A percentile compares a stretch with the other conserved stretches of the same genome.
Evolutionary conservation across 2,888 invertebrate species (phyloP).

Genomic region (Beris morrisii): DNA sequence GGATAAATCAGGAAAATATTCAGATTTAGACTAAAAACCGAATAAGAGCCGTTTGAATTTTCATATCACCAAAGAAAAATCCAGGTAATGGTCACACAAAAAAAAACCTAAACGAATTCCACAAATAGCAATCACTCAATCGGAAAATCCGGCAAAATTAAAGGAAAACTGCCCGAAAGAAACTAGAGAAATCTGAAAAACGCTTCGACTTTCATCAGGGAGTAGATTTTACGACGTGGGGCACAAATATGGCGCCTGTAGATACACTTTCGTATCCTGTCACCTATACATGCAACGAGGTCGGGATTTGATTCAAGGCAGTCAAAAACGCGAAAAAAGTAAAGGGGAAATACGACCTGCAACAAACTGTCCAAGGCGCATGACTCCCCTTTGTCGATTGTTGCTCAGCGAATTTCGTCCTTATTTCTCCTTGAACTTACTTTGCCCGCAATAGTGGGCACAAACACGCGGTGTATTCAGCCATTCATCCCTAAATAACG

Average conservation of each 20-base stretch:
- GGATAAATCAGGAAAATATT: too few relatives aligned
- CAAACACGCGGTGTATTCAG: too few relatives aligned
- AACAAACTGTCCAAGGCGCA: constrained; percentile 22
- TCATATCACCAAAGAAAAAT: too few relatives aligned
- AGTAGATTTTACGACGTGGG: constrained; percentile 14
- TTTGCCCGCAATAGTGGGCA: too few relatives aligned
- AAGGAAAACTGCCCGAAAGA: constrained; percentile 17
- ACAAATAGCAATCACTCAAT: constrained; percentile 1
- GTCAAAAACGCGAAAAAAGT: neutral
- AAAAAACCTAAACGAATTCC: too few relatives aligned
- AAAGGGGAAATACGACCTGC: neutral
- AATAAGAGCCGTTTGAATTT: too few relatives aligned
- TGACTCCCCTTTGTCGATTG: constrained; percentile 21
- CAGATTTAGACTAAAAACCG: too few relatives aligned
- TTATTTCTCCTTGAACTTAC: constrained; percentile 31
- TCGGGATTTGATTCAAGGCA: neutral
- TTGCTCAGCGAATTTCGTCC: constrained; percentile 29
- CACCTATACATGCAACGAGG: neutral
- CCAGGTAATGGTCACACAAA: too few relatives aligned
- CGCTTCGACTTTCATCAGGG: constrained; percentile 22
- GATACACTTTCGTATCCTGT: constrained; percentile 29
- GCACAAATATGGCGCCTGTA: constrained; percentile 40
- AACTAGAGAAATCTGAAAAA: constrained; percentile 23
- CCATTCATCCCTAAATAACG: too few relatives aligned
- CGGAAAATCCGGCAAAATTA: constrained; percentile 15